Percentiles rank a stretch among this genome's conserved stretches.
Conservation (phyloP, 2,888 invertebrate species). For the Sepioteuthis lessoniana region DNA sequence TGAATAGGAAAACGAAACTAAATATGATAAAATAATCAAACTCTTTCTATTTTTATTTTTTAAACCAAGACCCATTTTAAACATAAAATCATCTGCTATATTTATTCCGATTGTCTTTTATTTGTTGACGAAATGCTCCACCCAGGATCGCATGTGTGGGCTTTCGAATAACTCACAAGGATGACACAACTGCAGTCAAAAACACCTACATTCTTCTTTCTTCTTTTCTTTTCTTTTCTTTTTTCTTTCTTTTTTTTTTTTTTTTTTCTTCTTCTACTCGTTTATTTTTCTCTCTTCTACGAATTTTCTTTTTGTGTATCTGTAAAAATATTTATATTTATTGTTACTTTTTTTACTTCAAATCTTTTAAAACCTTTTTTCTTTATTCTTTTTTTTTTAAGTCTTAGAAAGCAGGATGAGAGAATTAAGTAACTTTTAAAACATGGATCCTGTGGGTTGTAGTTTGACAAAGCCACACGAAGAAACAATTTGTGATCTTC, state of each 20-base stretch:
- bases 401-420: too few species aligned
- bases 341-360: background rate
- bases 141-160: background rate
- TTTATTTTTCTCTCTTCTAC: too few species aligned
- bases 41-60: background rate
- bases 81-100: background rate
- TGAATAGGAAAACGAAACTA: background rate
- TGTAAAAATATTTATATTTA: background rate
- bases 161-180: background rate
- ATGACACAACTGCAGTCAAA: background rate
- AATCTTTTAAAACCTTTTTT: background rate
- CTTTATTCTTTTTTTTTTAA: background rate
- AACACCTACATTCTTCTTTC: background rate
- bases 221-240: background rate
- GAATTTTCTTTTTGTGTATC: background rate
- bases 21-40: background rate
- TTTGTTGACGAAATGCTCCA: conserved; percentile 9
- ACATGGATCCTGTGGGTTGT: background rate
- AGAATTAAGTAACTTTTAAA: background rate
- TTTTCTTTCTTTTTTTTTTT: too few species aligned
- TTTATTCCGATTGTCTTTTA: background rate
- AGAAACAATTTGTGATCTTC: background rate
- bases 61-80: background rate
- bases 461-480: background rate
- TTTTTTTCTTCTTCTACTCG: too few species aligned